These are phyloP conservation scores for Lepetodrilus schrolli DNA, from an alignment of 2,888 invertebrate genomes.

Conservation along the genomic window DNA sequence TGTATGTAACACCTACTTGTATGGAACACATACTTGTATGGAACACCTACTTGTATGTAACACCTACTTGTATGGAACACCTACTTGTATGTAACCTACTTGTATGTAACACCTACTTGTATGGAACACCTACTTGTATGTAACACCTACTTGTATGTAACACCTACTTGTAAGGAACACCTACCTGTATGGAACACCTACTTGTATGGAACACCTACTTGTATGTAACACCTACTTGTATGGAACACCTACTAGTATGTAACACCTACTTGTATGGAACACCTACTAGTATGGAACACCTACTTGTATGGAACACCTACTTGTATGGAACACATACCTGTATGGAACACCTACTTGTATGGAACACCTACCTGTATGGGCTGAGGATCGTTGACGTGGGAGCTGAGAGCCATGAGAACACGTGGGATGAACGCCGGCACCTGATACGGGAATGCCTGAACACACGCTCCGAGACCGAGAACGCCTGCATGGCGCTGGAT, in stretches of 20 bases:
- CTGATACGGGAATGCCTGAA: constrained; percentile 91
- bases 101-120: background rate
- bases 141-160: constrained; percentile 83
- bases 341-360: constrained; percentile 81
- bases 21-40: background rate
- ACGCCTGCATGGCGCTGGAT: constrained; percentile 85
- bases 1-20: background rate
- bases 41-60: background rate
- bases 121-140: background rate
- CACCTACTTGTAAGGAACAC: constrained; percentile 80
- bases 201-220: background rate
- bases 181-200: background rate
- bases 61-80: background rate
- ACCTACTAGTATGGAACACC: background rate
- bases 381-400: constrained; percentile 89
- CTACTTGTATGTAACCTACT: background rate
- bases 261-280: background rate
- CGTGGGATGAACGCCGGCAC: constrained; percentile 86
- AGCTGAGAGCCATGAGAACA: constrained; percentile 85
- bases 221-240: constrained; percentile 79
- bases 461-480: constrained; percentile 89
- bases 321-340: background rate
- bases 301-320: constrained; percentile 77
- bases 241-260: constrained; percentile 82
- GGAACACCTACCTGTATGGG: constrained; percentile 87